phyloP scores from a whole-genome alignment of 2,113 vertebrate genomes.

The Eptatretus burgeri region DNA sequence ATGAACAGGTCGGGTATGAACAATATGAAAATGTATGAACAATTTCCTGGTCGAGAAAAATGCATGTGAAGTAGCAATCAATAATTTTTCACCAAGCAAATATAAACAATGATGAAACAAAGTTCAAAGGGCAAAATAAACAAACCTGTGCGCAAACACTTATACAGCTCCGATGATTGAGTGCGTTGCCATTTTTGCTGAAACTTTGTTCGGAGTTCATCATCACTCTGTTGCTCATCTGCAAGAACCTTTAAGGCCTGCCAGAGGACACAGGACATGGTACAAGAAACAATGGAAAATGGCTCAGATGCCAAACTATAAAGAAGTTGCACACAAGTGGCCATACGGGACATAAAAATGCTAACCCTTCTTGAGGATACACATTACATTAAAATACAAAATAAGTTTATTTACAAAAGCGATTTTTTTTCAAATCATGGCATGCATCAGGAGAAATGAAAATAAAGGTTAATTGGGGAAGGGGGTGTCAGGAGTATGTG shows the following conservation, averaged over 20 bases:
- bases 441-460: too few relatives aligned
- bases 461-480: too few relatives aligned
- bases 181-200: constrained; percentile 88
- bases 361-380: too few relatives aligned
- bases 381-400: too few relatives aligned
- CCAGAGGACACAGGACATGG: constrained; percentile 3
- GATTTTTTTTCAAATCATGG: too few relatives aligned
- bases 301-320: too few relatives aligned
- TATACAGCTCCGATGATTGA: constrained; percentile 68
- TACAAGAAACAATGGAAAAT: too few relatives aligned
- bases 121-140: background rate
- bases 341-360: too few relatives aligned
- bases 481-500: too few relatives aligned
- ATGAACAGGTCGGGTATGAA: too few relatives aligned
- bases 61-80: background rate
- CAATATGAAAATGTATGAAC: background rate
- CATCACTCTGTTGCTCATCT: constrained; percentile 68
- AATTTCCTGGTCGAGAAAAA: background rate
- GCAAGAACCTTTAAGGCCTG: constrained; percentile 63
- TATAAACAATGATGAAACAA: background rate
- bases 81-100: background rate
- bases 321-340: too few relatives aligned
- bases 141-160: constrained; percentile 42
- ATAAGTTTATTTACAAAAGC: too few relatives aligned
- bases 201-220: constrained; percentile 60